Conservation (phyloP, 2,113 vertebrate species). For the Sturnus vulgaris region DNA sequence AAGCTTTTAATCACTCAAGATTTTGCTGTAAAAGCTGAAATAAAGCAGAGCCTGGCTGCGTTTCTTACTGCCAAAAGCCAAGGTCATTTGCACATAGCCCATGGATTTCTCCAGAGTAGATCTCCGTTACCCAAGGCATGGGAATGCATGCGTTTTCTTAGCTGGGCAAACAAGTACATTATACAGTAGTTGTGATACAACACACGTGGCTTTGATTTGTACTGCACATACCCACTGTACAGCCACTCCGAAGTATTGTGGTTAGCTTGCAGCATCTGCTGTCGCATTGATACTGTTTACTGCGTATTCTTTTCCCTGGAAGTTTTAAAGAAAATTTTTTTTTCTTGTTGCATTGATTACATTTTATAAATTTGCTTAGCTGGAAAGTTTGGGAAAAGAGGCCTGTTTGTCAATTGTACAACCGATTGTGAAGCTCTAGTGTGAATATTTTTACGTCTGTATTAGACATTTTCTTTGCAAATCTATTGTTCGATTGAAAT, state of each 20-base stretch:
- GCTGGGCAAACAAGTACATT: constrained; percentile 87
- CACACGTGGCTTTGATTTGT: constrained; percentile 90
- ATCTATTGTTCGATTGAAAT: constrained; percentile 99
- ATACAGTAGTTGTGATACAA: constrained; percentile 99
- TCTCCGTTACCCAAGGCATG: constrained; percentile 80
- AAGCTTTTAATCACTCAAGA: constrained; percentile 55
- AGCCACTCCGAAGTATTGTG: constrained; percentile 92
- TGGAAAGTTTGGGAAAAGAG: constrained; percentile 85
- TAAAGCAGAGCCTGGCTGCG: constrained; percentile 70
- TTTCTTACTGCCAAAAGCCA: constrained; percentile 73
- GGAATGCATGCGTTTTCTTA: constrained; percentile 91
- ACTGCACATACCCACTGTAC: constrained; percentile 95
- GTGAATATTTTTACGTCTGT: constrained; percentile 99
- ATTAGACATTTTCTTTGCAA: constrained; percentile 99
- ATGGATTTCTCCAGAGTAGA: constrained; percentile 70
- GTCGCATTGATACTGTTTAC: constrained; percentile 87
- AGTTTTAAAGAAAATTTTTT: constrained; percentile 78
- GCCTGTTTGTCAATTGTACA: constrained; percentile 91
- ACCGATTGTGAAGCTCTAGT: constrained; percentile 91
- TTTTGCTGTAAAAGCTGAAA: constrained; percentile 48
- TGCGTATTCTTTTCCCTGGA: constrained; percentile 88
- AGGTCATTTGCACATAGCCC: constrained; percentile 78
- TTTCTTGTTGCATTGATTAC: constrained; percentile 85
- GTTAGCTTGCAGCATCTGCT: constrained; percentile 92
- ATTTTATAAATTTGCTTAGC: constrained; percentile 86